These are phyloP conservation scores for Sebastes goodei DNA, from an alignment of 2,797 vertebrate species.

Conservation along the genomic window DNA sequence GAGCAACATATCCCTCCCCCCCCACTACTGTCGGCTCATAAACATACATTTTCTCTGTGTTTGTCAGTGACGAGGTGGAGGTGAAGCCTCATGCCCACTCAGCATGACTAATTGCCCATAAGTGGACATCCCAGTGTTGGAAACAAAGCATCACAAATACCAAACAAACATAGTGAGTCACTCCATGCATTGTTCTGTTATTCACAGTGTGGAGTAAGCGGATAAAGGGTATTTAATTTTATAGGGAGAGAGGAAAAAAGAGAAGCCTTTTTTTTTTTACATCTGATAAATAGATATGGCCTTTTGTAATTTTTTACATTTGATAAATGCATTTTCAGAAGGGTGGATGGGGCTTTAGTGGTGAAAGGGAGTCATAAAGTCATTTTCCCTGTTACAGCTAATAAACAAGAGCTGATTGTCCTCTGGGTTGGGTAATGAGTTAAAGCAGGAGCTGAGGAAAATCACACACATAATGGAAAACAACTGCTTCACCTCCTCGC, in stretches of 20 bases:
- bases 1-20: background rate
- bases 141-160: slow-evolving; percentile 71
- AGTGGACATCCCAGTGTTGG: slow-evolving; percentile 66
- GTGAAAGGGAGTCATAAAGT: slow-evolving; percentile 33
- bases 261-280: background rate
- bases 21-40: background rate
- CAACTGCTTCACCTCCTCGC: slow-evolving; percentile 37
- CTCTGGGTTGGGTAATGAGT: slow-evolving; percentile 52
- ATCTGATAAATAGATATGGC: slow-evolving; percentile 14
- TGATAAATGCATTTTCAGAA: slow-evolving; percentile 35
- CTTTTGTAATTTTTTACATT: slow-evolving; percentile 14
- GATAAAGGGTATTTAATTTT: background rate
- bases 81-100: slow-evolving; percentile 73
- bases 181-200: slow-evolving; percentile 37
- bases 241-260: background rate
- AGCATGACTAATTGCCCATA: slow-evolving; percentile 78
- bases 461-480: slow-evolving; percentile 51
- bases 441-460: slow-evolving; percentile 56
- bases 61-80: slow-evolving; percentile 58
- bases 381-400: slow-evolving; percentile 63
- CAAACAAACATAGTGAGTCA: slow-evolving; percentile 78
- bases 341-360: slow-evolving; percentile 2
- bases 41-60: slow-evolving; percentile 50
- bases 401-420: slow-evolving; percentile 60
- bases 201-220: slow-evolving; percentile 2